phyloP scores from a whole-genome alignment of 1,140 invertebrate species.

The Drosophila erecta region DNA sequence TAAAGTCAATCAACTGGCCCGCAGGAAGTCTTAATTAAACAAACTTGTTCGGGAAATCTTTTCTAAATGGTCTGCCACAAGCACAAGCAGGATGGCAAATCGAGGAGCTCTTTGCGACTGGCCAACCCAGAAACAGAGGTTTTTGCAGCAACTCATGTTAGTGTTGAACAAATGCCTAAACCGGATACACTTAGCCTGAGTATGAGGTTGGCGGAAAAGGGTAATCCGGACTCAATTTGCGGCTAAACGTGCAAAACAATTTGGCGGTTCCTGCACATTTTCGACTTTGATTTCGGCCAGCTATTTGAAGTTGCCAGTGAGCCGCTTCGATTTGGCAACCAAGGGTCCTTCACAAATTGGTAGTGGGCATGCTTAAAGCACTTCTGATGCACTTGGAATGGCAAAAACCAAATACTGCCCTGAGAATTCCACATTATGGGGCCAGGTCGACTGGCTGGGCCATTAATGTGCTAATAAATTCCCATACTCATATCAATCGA shows the following conservation, averaged over 20 bases:
- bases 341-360: slow-evolving; percentile 49
- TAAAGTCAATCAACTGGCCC: slow-evolving; percentile 55
- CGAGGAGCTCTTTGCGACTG: background rate
- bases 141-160: slow-evolving; percentile 25
- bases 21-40: slow-evolving; percentile 80
- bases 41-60: slow-evolving; percentile 74
- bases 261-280: slow-evolving; percentile 55
- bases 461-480: slow-evolving; percentile 70
- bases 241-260: slow-evolving; percentile 48
- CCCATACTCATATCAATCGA: slow-evolving; percentile 60
- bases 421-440: slow-evolving; percentile 12
- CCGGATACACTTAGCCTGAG: slow-evolving; percentile 42
- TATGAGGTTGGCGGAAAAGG: slow-evolving; percentile 18
- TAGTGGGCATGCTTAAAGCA: slow-evolving; percentile 31
- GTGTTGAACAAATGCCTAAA: slow-evolving; percentile 62
- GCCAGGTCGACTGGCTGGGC: background rate
- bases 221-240: slow-evolving; percentile 18
- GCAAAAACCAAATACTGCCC: background rate
- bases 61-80: slow-evolving; percentile 55
- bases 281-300: slow-evolving; percentile 63
- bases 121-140: slow-evolving; percentile 7
- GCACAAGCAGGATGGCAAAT: slow-evolving; percentile 11
- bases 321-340: slow-evolving; percentile 15
- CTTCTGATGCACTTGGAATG: slow-evolving; percentile 42
- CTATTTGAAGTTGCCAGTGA: slow-evolving; percentile 15